phyloP scores from a whole-genome alignment of 1,140 invertebrate genomes.

The Bombus consobrinus region DNA sequence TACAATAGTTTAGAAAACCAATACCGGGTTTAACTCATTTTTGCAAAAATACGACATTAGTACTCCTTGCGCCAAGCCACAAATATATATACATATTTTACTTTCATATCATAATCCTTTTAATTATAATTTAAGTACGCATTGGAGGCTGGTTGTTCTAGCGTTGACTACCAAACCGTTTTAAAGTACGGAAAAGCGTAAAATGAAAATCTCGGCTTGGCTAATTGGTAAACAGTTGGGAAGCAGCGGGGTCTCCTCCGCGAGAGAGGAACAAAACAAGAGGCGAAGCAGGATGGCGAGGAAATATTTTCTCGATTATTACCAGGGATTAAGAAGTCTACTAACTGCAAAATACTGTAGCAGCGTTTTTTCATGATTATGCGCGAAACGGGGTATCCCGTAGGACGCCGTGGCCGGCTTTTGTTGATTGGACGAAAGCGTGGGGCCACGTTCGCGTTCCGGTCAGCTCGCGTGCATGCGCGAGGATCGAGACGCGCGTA shows the following conservation, averaged over 20 bases:
- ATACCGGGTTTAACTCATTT: too few species aligned
- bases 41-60: too few species aligned
- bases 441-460: neutral
- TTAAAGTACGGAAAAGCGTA: neutral
- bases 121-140: too few species aligned
- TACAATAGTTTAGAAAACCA: too few species aligned
- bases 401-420: constrained; percentile 17
- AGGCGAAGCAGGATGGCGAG: neutral
- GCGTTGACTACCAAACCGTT: too few species aligned
- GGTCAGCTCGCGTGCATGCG: constrained; percentile 32
- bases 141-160: too few species aligned
- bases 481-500: constrained; percentile 20
- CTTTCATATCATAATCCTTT: too few species aligned
- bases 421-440: constrained; percentile 49
- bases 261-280: neutral
- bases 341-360: constrained; percentile 34
- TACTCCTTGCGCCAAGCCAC: too few species aligned
- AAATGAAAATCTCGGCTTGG: constrained; percentile 6
- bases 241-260: neutral
- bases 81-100: too few species aligned
- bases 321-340: constrained; percentile 42
- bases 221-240: constrained; percentile 19
- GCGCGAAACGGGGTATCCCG: constrained; percentile 18
- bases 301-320: constrained; percentile 42
- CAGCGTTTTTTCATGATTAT: constrained; percentile 45